Evolutionary conservation across 1,140 invertebrate genomes (phyloP).

Genomic region (Calosoma granatense): DNA sequence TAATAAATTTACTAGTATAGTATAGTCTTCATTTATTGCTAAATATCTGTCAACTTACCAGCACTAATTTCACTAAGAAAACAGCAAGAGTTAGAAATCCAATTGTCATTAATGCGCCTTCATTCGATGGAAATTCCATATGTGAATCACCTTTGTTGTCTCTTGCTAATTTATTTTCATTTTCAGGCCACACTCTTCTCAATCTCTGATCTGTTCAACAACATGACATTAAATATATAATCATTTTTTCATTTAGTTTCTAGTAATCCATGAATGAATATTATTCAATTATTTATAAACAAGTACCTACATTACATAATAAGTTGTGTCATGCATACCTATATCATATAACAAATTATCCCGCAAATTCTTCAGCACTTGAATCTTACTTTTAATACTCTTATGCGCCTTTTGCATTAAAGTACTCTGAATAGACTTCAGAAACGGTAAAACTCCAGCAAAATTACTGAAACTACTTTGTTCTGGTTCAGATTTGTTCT

Average conservation of each 20-base stretch:
- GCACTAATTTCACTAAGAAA: slow-evolving; percentile 68
- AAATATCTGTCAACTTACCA: slow-evolving; percentile 50
- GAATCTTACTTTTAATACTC: slow-evolving; percentile 43
- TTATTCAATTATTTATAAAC: too few species aligned
- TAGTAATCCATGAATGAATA: background rate
- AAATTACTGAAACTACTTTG: slow-evolving; percentile 10
- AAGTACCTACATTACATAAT: background rate
- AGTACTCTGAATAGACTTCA: slow-evolving; percentile 40
- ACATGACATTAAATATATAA: slow-evolving; percentile 16
- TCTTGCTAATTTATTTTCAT: slow-evolving; percentile 24
- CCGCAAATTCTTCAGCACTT: slow-evolving; percentile 41
- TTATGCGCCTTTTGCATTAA: slow-evolving; percentile 41
- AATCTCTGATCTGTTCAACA: slow-evolving; percentile 34
- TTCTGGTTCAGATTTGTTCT: background rate
- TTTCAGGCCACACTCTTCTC: slow-evolving; percentile 27
- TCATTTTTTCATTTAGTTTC: slow-evolving; percentile 19
- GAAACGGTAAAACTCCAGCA: slow-evolving; percentile 27
- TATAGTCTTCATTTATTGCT: slow-evolving; percentile 1
- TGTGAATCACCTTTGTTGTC: slow-evolving; percentile 35
- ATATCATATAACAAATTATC: slow-evolving; percentile 44
- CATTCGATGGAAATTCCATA: slow-evolving; percentile 66
- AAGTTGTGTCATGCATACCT: slow-evolving; percentile 35
- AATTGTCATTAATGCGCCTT: slow-evolving; percentile 67
- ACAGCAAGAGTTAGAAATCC: slow-evolving; percentile 75
- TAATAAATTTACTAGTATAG: background rate